Evolutionary conservation across 2,888 invertebrate genomes (phyloP).

Genomic region (Morpho achilles): DNA sequence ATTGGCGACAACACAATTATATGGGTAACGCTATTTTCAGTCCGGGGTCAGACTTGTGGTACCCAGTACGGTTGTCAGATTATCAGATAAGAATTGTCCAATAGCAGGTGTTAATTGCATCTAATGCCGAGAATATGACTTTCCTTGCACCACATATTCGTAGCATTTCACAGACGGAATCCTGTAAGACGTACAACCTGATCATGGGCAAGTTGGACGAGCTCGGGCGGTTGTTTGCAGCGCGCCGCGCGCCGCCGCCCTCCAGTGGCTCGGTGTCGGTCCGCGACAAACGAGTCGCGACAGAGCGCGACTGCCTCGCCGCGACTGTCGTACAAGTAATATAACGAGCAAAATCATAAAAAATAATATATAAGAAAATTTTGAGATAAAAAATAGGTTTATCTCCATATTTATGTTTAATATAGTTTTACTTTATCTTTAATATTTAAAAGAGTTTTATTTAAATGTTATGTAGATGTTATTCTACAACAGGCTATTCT

Average conservation of each 20-base stretch:
- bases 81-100: not conserved
- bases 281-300: slow-evolving; percentile 53
- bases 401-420: no score
- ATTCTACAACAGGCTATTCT: no score
- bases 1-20: no score
- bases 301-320: slow-evolving; percentile 21
- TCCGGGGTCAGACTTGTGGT: not conserved
- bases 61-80: not conserved
- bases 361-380: no score
- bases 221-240: slow-evolving; percentile 30
- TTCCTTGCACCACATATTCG: not conserved
- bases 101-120: not conserved
- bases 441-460: no score
- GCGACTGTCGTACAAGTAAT: not conserved
- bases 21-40: not conserved
- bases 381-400: no score
- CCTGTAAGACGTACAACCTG: slow-evolving; percentile 67
- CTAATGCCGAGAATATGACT: not conserved
- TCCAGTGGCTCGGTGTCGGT: slow-evolving; percentile 42
- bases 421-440: no score
- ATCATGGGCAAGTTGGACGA: slow-evolving; percentile 67
- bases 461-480: no score
- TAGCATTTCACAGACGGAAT: slow-evolving; percentile 38
- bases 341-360: no score
- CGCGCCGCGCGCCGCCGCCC: slow-evolving; percentile 24